A percentile compares a stretch with the other conserved stretches of the same genome.
Conservation (phyloP, 2,888 invertebrate species). For the Torymus aiolomorphi region DNA sequence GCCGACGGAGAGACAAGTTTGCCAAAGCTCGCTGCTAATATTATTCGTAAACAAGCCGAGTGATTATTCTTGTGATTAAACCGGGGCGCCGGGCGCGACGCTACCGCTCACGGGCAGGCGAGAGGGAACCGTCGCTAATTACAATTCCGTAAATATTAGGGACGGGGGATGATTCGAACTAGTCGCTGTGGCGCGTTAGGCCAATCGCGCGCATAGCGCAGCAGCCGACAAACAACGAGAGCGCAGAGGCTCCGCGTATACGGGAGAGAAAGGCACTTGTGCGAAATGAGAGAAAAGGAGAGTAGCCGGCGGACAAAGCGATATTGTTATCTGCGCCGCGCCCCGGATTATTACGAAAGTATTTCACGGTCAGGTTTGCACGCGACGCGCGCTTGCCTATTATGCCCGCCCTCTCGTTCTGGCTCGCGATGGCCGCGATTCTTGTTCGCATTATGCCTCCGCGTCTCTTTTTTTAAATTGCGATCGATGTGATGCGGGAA, state of each 20-base stretch:
- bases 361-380: conserved; percentile 21
- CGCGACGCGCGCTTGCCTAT: background rate
- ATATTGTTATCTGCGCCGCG: conserved; percentile 12
- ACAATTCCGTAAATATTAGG: conserved; percentile 35
- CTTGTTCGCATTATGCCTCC: background rate
- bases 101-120: background rate
- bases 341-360: conserved; percentile 20
- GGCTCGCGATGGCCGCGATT: background rate
- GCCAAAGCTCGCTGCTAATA: conserved; percentile 62
- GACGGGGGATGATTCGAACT: background rate
- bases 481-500: conserved; percentile 52
- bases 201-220: no score
- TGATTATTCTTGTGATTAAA: conserved; percentile 64
- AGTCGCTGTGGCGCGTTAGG: background rate
- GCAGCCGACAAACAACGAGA: background rate
- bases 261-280: background rate
- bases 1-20: conserved; percentile 57
- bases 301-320: conserved; percentile 10
- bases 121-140: conserved; percentile 1
- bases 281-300: background rate
- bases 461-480: background rate
- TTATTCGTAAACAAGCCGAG: conserved; percentile 62
- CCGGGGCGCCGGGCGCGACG: conserved; percentile 2
- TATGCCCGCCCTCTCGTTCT: background rate
- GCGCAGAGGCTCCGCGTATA: background rate